Evolutionary conservation across 1,140 invertebrate species (phyloP).

Genomic region (Drosophila repleta): DNA sequence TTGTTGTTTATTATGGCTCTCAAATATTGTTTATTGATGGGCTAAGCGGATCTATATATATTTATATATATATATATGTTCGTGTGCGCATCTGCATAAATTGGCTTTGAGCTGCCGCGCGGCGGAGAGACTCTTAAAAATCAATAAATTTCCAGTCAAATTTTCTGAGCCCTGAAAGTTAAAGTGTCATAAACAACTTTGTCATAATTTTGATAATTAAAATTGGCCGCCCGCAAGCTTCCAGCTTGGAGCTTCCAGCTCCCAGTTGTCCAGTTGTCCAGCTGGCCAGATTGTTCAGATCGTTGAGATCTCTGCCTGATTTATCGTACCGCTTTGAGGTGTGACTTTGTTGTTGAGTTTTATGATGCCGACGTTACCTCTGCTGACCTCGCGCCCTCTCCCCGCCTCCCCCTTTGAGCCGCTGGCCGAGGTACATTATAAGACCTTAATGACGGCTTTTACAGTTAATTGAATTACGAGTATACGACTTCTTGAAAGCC

Average conservation of each 20-base stretch:
- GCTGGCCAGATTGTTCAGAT: slow-evolving; percentile 16
- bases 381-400: too few relatives aligned
- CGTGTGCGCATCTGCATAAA: slow-evolving; percentile 22
- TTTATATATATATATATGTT: slow-evolving; percentile 17
- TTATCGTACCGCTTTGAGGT: slow-evolving; percentile 69
- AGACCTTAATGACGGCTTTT: slow-evolving; percentile 73
- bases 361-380: slow-evolving; percentile 53
- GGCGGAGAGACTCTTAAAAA: slow-evolving; percentile 70
- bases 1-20: slow-evolving; percentile 63
- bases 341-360: slow-evolving; percentile 73
- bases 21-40: slow-evolving; percentile 75
- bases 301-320: slow-evolving; percentile 51
- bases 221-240: slow-evolving; percentile 68
- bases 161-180: slow-evolving; percentile 55
- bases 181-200: slow-evolving; percentile 81
- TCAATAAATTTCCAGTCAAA: slow-evolving; percentile 76
- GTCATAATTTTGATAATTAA: slow-evolving; percentile 83
- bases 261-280: slow-evolving; percentile 6
- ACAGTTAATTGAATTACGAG: slow-evolving; percentile 76
- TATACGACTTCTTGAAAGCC: slow-evolving; percentile 20
- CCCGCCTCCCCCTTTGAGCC: background rate
- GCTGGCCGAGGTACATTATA: slow-evolving; percentile 45
- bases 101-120: slow-evolving; percentile 43
- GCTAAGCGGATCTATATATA: slow-evolving; percentile 70
- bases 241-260: background rate